These are phyloP conservation scores for Acanthisitta chloris DNA, from an alignment of 2,113 vertebrate species.

Conservation along the genomic window DNA sequence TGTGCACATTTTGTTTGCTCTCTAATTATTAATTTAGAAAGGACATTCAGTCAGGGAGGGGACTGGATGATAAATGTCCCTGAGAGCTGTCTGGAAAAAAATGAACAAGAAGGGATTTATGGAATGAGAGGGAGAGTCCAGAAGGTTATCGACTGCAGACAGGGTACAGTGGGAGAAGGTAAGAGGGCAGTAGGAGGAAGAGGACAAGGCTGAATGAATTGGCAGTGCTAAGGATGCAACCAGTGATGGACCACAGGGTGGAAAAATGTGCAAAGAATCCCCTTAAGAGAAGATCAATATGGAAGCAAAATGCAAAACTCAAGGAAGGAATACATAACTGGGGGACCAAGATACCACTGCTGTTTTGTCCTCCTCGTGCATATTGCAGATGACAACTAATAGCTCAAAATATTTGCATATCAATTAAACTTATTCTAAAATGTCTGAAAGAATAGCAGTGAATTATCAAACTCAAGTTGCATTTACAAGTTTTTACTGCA, in stretches of 20 bases:
- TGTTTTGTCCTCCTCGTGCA: not conserved
- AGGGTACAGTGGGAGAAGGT: not conserved
- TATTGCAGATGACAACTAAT: not conserved
- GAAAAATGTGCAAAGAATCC: not conserved
- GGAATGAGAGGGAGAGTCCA: not conserved
- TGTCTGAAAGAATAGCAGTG: not conserved
- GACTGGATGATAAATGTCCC: not conserved
- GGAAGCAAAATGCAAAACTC: not conserved
- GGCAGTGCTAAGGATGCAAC: not conserved
- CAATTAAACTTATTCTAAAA: not conserved
- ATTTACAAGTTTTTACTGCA: conserved; percentile 2
- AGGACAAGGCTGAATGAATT: not conserved
- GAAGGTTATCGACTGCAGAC: not conserved
- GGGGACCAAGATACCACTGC: not conserved
- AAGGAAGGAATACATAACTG: not conserved
- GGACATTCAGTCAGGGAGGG: not conserved
- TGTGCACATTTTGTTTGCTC: conserved; percentile 18
- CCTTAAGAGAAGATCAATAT: not conserved
- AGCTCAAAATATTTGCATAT: not conserved
- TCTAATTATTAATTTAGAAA: conserved; percentile 57
- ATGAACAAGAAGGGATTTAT: not conserved
- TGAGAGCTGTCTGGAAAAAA: not conserved
- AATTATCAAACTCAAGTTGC: not conserved
- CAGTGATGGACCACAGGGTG: accelerated
- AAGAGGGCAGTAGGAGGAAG: not conserved